Percentiles rank a stretch among this genome's conserved stretches.
Evolutionary conservation across 2,113 vertebrate genomes (phyloP).

Genomic region (Vulpes ferrilata): DNA sequence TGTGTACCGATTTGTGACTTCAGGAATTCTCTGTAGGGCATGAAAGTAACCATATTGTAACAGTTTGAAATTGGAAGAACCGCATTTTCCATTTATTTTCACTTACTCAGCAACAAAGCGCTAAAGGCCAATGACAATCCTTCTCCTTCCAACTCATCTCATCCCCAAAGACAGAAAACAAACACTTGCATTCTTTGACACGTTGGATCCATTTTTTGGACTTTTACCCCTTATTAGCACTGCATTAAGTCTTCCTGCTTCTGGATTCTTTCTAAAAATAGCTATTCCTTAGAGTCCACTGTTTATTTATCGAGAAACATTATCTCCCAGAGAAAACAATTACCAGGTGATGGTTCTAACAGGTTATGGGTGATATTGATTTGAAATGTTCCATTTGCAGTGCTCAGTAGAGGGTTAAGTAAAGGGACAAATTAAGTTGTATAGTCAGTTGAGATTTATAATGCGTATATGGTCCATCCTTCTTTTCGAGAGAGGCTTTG

Average conservation of each 20-base stretch:
- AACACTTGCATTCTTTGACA: not conserved
- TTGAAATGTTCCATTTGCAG: not conserved
- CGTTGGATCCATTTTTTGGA: not conserved
- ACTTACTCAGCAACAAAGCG: constrained; percentile 80
- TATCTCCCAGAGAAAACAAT: not conserved
- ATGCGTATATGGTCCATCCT: not conserved
- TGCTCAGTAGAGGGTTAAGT: not conserved
- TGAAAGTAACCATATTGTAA: constrained; percentile 82
- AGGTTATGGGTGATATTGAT: not conserved
- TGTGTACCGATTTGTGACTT: constrained; percentile 75
- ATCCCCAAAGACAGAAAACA: not conserved
- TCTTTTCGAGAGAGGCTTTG: not conserved
- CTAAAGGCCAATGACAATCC: constrained; percentile 52
- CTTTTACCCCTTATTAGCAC: not conserved
- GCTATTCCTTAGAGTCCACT: not conserved
- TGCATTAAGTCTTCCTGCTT: not conserved
- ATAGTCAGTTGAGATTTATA: not conserved
- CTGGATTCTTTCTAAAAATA: constrained; percentile 18
- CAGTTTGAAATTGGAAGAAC: constrained; percentile 84
- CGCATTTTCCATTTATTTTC: constrained; percentile 79
- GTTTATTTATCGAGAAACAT: not conserved
- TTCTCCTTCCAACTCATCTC: constrained; percentile 7
- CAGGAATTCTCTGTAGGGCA: constrained; percentile 81
- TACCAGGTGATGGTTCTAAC: not conserved
- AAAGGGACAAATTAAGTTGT: not conserved